These are phyloP conservation scores for Agonum fuliginosum DNA, from an alignment of 2,888 invertebrate genomes.

Conservation along the genomic window DNA sequence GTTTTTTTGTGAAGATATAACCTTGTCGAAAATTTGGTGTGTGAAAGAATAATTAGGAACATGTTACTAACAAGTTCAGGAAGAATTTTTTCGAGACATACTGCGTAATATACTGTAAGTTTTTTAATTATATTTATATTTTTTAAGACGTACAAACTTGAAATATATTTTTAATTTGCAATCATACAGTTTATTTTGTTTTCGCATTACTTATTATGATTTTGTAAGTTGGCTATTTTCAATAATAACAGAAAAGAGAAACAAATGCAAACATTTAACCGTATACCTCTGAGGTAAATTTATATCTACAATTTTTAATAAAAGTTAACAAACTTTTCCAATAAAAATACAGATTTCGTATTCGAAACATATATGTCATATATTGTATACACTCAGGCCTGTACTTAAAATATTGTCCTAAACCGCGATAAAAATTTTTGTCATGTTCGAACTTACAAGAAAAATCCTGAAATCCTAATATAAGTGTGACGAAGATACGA, in stretches of 20 bases:
- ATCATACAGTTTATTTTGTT: too few species aligned
- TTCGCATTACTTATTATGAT: too few species aligned
- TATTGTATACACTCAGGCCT: conserved; percentile 17
- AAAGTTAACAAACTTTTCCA: not conserved
- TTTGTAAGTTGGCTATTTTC: too few species aligned
- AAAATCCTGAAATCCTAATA: conserved; percentile 35
- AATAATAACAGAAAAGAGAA: too few species aligned
- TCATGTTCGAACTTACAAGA: conserved; percentile 64
- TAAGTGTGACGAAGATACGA: not conserved
- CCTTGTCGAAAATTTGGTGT: conserved; percentile 60
- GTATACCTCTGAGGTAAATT: too few species aligned
- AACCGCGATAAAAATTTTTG: conserved; percentile 66
- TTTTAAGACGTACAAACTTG: too few species aligned
- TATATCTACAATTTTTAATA: not conserved
- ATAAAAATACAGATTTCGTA: conserved; percentile 3
- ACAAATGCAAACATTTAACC: too few species aligned
- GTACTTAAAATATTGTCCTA: conserved; percentile 65
- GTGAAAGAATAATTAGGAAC: not conserved
- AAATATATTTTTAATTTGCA: too few species aligned
- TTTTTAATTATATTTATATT: too few species aligned
- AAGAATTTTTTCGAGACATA: not conserved
- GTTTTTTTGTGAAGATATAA: conserved; percentile 61
- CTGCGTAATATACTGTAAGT: not conserved
- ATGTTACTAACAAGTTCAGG: not conserved
- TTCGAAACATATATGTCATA: not conserved